Evolutionary conservation across 2,888 invertebrate genomes (phyloP).

Genomic region (Cheilosia grossa): DNA sequence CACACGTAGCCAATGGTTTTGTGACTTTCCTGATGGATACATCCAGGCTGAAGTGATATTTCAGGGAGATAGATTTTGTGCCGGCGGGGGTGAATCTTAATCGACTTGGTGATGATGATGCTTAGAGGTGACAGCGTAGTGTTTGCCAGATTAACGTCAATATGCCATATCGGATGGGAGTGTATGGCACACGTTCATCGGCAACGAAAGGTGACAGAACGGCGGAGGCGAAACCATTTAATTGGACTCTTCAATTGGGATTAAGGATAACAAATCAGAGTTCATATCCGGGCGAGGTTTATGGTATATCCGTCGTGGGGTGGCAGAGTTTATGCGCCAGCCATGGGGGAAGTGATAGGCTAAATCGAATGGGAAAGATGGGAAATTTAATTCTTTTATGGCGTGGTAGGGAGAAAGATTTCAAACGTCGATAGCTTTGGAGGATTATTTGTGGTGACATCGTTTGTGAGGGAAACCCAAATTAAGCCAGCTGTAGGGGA

Average conservation of each 20-base stretch:
- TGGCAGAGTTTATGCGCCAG: conserved; percentile 27
- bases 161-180: conserved; percentile 50
- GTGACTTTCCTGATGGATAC: conserved; percentile 37
- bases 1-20: not conserved
- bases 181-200: conserved; percentile 3
- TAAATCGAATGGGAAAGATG: conserved; percentile 37
- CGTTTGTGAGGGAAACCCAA: not conserved
- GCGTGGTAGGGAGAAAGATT: not conserved
- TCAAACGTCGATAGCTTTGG: not conserved
- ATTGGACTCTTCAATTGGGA: conserved; percentile 71
- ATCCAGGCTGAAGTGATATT: conserved; percentile 46
- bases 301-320: not conserved
- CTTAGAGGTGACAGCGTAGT: conserved; percentile 31
- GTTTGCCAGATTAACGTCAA: conserved; percentile 56
- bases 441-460: no score
- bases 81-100: conserved; percentile 43
- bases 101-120: conserved; percentile 47
- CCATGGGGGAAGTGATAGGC: conserved; percentile 43
- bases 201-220: conserved; percentile 33
- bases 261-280: conserved; percentile 62
- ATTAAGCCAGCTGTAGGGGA: not conserved
- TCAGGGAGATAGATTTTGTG: conserved; percentile 40
- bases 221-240: conserved; percentile 63
- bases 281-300: conserved; percentile 25
- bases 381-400: conserved; percentile 38